Evolutionary conservation across 35 echinoderm and acorn worm genomes (phyloP).

Genomic region (Lytechinus pictus): DNA sequence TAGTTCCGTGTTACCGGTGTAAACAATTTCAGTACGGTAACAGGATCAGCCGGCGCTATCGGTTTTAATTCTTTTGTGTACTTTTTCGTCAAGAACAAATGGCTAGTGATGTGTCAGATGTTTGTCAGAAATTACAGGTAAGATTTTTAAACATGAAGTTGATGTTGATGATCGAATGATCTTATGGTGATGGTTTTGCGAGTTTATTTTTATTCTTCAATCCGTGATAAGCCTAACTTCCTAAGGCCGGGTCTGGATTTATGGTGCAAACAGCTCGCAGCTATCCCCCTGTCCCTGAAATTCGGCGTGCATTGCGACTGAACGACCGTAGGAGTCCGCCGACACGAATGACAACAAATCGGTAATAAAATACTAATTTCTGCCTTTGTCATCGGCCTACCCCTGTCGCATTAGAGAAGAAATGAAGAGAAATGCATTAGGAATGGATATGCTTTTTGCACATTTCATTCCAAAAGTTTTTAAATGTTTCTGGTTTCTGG

Average conservation of each 20-base stretch:
- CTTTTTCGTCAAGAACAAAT: background rate
- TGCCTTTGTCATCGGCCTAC: too few relatives aligned
- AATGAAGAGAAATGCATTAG: too few relatives aligned
- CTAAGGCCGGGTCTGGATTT: background rate
- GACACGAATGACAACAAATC: too few relatives aligned
- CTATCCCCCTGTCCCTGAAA: background rate
- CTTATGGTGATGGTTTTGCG: background rate
- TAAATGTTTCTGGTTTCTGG: too few relatives aligned
- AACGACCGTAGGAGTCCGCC: background rate
- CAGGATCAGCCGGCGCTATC: too few relatives aligned
- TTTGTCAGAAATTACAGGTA: background rate
- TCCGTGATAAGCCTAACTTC: background rate
- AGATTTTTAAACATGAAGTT: background rate
- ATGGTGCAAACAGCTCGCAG: too few relatives aligned
- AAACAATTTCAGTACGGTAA: background rate
- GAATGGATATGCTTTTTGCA: too few relatives aligned
- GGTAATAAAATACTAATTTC: too few relatives aligned
- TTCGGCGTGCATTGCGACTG: background rate
- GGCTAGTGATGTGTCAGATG: background rate
- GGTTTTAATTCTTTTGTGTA: background rate
- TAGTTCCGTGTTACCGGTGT: background rate
- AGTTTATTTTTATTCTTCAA: background rate
- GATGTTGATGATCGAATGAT: too few relatives aligned
- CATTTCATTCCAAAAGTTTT: too few relatives aligned
- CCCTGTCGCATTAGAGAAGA: too few relatives aligned